phyloP scores from a whole-genome alignment of 2,888 invertebrate species.

The Allophyes oxyacanthae region DNA sequence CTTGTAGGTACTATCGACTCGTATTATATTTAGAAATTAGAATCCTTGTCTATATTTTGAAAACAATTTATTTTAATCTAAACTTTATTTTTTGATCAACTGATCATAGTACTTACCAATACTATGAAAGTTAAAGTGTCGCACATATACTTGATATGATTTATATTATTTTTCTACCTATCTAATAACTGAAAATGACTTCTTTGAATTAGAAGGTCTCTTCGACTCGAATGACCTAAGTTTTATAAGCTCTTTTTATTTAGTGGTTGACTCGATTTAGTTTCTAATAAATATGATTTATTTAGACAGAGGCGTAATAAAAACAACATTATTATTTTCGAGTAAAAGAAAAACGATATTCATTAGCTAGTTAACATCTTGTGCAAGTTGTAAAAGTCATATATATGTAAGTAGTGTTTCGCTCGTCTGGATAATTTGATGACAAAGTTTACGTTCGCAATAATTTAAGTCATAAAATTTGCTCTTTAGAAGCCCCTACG shows the following conservation, averaged over 20 bases:
- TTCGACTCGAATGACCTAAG: conserved; percentile 2
- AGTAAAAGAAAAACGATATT: neutral
- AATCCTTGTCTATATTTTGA: neutral
- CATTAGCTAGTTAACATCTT: no score
- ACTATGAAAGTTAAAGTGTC: conserved; percentile 1
- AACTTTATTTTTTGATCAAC: no score
- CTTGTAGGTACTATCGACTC: neutral
- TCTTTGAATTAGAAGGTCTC: conserved; percentile 7
- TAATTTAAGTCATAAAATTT: no score
- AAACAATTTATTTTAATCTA: neutral
- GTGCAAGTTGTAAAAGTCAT: no score
- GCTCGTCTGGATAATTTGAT: no score
- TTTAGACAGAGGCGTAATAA: neutral
- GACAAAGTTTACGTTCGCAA: no score
- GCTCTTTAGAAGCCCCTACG: neutral
- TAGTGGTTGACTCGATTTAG: no score
- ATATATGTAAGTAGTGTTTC: no score
- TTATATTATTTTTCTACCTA: conserved; percentile 6
- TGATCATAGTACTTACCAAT: neutral
- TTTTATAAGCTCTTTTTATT: conserved; percentile 27
- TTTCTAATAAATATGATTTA: conserved; percentile 16
- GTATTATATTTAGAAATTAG: neutral
- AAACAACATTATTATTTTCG: neutral
- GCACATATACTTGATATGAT: neutral
- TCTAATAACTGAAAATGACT: conserved; percentile 6